A percentile compares a stretch with the other conserved stretches of the same genome.
Evolutionary conservation across 2,888 invertebrate genomes (phyloP).

Genomic region (Hyposoter dolosus): DNA sequence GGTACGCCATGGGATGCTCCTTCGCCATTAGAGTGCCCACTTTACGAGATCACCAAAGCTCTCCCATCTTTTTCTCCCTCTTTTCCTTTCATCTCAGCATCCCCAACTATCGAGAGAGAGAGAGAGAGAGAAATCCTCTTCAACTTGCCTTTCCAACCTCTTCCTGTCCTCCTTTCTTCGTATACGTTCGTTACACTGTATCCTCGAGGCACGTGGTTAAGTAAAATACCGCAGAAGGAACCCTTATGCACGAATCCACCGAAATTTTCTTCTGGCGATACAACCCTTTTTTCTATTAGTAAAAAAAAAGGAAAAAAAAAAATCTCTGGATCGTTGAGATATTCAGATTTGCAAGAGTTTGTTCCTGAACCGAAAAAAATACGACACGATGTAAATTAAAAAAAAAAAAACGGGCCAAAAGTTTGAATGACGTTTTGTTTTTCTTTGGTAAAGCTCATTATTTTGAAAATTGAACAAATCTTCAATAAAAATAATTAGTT

Average conservation of each 20-base stretch:
- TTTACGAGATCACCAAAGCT: constrained; percentile 60
- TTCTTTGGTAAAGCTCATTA: no score
- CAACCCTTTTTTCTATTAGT: not conserved
- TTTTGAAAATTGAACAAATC: no score
- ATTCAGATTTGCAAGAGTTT: no score
- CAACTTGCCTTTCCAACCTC: not conserved
- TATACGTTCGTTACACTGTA: not conserved
- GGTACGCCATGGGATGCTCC: constrained; percentile 37
- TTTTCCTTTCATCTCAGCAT: constrained; percentile 22
- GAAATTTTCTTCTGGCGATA: not conserved
- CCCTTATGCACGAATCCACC: not conserved
- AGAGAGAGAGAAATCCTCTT: constrained; percentile 13
- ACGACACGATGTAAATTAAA: no score
- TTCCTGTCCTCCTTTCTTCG: not conserved
- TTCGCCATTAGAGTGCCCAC: constrained; percentile 57
- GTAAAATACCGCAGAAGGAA: not conserved
- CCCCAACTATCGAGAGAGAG: constrained; percentile 9
- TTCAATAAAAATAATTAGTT: no score
- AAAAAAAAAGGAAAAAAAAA: not conserved
- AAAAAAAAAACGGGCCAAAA: no score
- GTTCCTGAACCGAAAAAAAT: no score
- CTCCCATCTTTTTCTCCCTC: constrained; percentile 18
- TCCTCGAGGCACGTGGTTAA: not conserved
- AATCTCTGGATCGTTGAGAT: no score
- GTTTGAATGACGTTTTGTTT: no score